Evolutionary conservation across 2,113 vertebrate species (phyloP).

Genomic region (Motacilla alba): DNA sequence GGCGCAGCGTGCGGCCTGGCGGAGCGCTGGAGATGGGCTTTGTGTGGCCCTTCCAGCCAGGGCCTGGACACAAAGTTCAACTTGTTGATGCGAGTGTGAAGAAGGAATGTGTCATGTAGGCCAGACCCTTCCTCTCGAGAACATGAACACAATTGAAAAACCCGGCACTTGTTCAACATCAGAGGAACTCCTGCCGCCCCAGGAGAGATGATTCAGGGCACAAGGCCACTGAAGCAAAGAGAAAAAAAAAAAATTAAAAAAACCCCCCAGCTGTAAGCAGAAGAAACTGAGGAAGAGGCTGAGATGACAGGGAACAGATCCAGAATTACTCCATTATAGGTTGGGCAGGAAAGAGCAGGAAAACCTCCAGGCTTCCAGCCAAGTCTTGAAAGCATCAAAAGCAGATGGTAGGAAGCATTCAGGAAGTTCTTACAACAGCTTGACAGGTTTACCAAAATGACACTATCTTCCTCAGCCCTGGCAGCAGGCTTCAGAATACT

Average conservation of each 20-base stretch:
- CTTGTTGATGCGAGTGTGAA: constrained; percentile 84
- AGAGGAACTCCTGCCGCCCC: constrained; percentile 73
- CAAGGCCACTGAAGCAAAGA: constrained; percentile 76
- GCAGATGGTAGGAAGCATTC: constrained; percentile 82
- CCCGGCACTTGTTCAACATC: constrained; percentile 67
- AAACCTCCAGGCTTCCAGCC: constrained; percentile 80
- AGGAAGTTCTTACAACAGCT: constrained; percentile 74
- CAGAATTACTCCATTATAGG: constrained; percentile 70
- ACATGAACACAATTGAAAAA: constrained; percentile 68
- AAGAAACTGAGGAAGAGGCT: constrained; percentile 71
- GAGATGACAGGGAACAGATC: constrained; percentile 75
- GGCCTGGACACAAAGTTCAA: constrained; percentile 58
- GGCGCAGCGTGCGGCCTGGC: background rate
- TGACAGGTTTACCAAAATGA: constrained; percentile 67
- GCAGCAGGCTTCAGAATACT: constrained; percentile 61
- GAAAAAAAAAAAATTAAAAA: background rate
- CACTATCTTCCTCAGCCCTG: constrained; percentile 63
- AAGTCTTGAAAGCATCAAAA: constrained; percentile 79
- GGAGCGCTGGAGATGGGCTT: background rate
- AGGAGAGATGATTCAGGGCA: constrained; percentile 71
- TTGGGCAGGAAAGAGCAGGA: constrained; percentile 79
- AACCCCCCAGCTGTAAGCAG: constrained; percentile 64
- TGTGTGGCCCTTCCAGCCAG: background rate
- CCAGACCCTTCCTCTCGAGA: constrained; percentile 81
- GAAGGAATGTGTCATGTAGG: constrained; percentile 78